Percentiles rank a stretch among this genome's conserved stretches.
Conservation (phyloP, 2,888 invertebrate species). For the Leptopilina drosophilae region DNA sequence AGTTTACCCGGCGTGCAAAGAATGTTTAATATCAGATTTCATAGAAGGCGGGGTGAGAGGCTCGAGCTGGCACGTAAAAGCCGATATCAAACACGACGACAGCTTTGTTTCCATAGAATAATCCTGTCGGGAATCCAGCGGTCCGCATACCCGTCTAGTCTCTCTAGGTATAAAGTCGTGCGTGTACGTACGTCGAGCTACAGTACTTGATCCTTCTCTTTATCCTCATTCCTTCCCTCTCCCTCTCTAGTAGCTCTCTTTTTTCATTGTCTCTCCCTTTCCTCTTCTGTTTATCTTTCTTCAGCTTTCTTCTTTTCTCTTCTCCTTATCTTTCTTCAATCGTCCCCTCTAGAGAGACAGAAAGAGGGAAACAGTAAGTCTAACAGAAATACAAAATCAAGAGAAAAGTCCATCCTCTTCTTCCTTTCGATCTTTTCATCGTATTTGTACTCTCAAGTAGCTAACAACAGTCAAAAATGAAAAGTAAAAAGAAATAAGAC, state of each 20-base stretch:
- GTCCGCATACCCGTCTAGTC: slow-evolving; percentile 57
- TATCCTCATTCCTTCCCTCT: slow-evolving; percentile 16
- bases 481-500: slow-evolving; percentile 29
- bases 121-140: slow-evolving; percentile 72
- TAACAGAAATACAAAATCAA: no score
- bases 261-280: no score
- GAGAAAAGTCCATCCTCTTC: background rate
- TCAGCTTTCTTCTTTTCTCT: no score
- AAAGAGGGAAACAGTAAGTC: no score
- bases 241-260: background rate
- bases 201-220: slow-evolving; percentile 44
- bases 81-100: slow-evolving; percentile 74
- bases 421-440: slow-evolving; percentile 45
- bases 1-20: slow-evolving; percentile 58
- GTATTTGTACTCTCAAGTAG: slow-evolving; percentile 42
- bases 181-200: slow-evolving; percentile 51
- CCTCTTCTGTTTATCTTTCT: slow-evolving; percentile 11
- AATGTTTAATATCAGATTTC: slow-evolving; percentile 61
- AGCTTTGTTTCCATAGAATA: slow-evolving; percentile 74
- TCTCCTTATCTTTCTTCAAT: no score
- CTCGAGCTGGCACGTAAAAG: slow-evolving; percentile 66
- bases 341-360: no score
- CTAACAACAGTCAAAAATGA: slow-evolving; percentile 49
- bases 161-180: slow-evolving; percentile 59
- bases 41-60: slow-evolving; percentile 51